Evolutionary conservation across 2,888 invertebrate species (phyloP), one percentile per base, ranked within the genome.

Genomic region (Leptodirus hochenwartii): DNA sequence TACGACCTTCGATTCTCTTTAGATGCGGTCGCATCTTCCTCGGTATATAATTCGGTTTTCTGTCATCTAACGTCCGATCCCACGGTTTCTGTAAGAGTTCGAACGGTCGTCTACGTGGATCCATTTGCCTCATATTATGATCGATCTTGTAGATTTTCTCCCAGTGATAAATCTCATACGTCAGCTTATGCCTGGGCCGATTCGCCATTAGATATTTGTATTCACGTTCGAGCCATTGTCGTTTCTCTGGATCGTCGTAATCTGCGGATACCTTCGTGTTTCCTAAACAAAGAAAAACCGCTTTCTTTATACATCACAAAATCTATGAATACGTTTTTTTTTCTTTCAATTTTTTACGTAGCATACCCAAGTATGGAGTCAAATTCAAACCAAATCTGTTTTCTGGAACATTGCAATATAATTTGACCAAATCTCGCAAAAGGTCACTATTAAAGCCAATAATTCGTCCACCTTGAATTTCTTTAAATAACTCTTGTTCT

Each of bases 391-490:
- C 59, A 3, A 64, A 56, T 30, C 73, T 56, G 37, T 66, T 55
- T 43, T 61, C 58, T 0, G 85, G 81, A 5, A 50, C 47, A 53
- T 81, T 81, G 5, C 68, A 49, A 43, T 90, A 82, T 43, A 79
- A 72, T 39, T 73, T 69, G 1, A 90, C 47, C 14, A 93, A 52
- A 43, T 62, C 60, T 47, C 69, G 73, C 15, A 91, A 50, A 1
- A 80, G 76, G 29, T 75, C 67, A 29, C 80, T 77, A 54, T 91
- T 87, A 24, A 91, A 66, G 3, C 81, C 85, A 40, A 72, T 49
- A 5, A 82, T 57, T 56, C 72, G 69, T 4, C 70, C 71, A 42
- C 75, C 66, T 11, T 6, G n/a, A 25, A 87, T 62, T 24, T 59
- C 59, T 9, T 84, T 79, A 51, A 70, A 90, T 2, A 93, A 59